These are phyloP conservation scores for Sesia apiformis DNA, from an alignment of 2,888 invertebrate genomes.

Conservation along the genomic window DNA sequence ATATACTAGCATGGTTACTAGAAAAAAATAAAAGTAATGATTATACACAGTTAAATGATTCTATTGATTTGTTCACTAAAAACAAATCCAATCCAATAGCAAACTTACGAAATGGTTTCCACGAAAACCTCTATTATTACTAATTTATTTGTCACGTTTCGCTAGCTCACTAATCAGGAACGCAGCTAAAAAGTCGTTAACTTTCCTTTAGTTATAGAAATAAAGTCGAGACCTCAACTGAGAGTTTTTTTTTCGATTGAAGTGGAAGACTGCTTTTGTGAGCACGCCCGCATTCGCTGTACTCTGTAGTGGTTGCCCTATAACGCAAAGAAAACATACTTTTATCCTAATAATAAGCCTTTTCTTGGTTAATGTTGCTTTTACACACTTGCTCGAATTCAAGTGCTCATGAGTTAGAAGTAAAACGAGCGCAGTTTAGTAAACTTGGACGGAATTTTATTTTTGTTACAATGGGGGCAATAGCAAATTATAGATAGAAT, in stretches of 20 bases:
- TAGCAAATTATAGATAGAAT: slow-evolving; percentile 10
- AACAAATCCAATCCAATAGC: not conserved
- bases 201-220: slow-evolving; percentile 46
- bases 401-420: too few species aligned
- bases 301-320: slow-evolving; percentile 28
- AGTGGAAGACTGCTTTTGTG: slow-evolving; percentile 34
- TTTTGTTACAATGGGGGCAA: too few species aligned
- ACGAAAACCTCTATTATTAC: slow-evolving; percentile 45
- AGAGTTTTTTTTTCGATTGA: slow-evolving; percentile 50
- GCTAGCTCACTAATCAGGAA: slow-evolving; percentile 39
- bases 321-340: slow-evolving; percentile 21
- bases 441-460: too few species aligned
- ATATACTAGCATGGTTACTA: too few species aligned
- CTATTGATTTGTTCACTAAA: not conserved
- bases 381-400: too few species aligned
- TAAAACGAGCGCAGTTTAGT: too few species aligned
- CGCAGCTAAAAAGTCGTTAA: slow-evolving; percentile 46
- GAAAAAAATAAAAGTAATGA: too few species aligned
- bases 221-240: slow-evolving; percentile 49
- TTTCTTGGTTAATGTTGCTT: slow-evolving; percentile 1
- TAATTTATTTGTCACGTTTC: slow-evolving; percentile 54
- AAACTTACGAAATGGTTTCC: not conserved
- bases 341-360: slow-evolving; percentile 21
- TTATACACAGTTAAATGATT: too few species aligned
- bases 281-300: slow-evolving; percentile 23